These are phyloP conservation scores for Chloroceryle aenea DNA, from an alignment of 2,113 vertebrate species.

Conservation along the genomic window DNA sequence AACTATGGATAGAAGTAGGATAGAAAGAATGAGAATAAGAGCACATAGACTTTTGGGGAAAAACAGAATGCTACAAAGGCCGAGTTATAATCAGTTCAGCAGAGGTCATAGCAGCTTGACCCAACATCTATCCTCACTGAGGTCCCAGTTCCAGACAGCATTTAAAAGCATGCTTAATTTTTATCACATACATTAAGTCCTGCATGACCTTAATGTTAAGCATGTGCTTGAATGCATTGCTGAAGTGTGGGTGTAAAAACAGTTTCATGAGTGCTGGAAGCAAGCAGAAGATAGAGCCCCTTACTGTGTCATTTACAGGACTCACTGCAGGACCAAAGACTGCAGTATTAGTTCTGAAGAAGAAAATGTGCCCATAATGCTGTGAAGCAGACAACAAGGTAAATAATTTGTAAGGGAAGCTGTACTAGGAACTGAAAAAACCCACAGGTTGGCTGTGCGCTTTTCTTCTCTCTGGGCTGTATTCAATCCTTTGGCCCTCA, in stretches of 20 bases:
- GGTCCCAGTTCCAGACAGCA: not conserved
- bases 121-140: conserved; percentile 30
- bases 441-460: not conserved
- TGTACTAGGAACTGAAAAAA: not conserved
- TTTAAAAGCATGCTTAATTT: conserved; percentile 53
- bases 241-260: not conserved
- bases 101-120: conserved; percentile 44
- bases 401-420: not conserved
- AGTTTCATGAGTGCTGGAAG: not conserved
- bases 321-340: not conserved
- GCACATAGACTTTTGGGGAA: not conserved
- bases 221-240: not conserved
- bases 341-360: not conserved
- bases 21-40: too few relatives aligned
- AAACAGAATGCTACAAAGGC: not conserved
- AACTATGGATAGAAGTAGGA: not conserved
- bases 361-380: not conserved
- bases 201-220: conserved; percentile 33
- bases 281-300: not conserved
- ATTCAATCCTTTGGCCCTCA: not conserved
- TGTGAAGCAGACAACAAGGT: not conserved
- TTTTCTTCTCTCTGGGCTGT: not conserved
- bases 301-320: not conserved
- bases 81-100: conserved; percentile 43
- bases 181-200: conserved; percentile 46